Evolutionary conservation across 2,797 vertebrate genomes (phyloP), one percentile per base, ranked within the genome.

Genomic region (Phataginus tetradactyla): DNA sequence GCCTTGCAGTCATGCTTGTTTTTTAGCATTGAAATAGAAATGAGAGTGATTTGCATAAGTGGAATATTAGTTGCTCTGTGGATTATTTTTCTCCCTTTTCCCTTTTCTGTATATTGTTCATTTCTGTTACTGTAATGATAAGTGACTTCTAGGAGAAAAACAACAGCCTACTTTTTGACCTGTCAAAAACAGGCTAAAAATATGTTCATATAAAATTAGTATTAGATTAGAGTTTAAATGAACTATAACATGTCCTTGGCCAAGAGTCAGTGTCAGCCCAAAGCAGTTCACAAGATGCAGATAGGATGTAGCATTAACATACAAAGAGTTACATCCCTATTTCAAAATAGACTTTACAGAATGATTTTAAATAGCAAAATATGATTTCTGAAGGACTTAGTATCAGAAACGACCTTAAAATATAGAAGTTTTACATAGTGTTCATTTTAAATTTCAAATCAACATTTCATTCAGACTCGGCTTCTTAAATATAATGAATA

Each of bases 31-130:
- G 68, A 93, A 96, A 96, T 79, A 94, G 72, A 96, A 96, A 96
- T 96, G 75, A 96, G 42, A 86, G 39, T 86, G 18, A 97, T 98
- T 97, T 97, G 95, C 96, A 93, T 97, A 95, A 92, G 63, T 96
- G 72, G 92, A 93, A 88, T 92, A 91, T 97, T 94, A 94, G 81
- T 94, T 94, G 66, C 66, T 90, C 45, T 91, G 53, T 86, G 94
- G 89, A 94, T 92, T 95, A 92, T 93, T 96, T 97, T 90, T 86
- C 79, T 78, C 61, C 66, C 63, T 91, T 95, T 91, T 83, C 78
- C 49, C 12, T 74, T 91, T 96, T 83, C n/a, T 94, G 55, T 59
- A 39, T 87, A 69, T 66, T 51, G 39, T 71, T 96, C 89, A 55
- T 95, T 97, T 97, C 81, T 74, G 85, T 96, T 95, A 83, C 93